phyloP scores from a whole-genome alignment of 1,140 invertebrate genomes.

The Bathynomus jamesi region DNA sequence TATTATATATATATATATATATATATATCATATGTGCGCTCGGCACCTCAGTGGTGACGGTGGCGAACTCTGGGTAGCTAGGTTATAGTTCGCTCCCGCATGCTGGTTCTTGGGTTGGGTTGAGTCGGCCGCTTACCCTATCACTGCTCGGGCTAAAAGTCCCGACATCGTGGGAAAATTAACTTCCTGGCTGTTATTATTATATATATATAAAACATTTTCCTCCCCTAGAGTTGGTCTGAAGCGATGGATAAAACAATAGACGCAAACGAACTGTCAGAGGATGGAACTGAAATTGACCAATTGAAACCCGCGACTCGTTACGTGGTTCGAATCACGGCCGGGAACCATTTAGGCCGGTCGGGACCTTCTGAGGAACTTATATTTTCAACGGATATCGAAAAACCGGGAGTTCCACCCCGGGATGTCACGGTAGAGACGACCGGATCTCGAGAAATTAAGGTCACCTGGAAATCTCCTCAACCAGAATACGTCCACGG shows the following conservation, averaged over 20 bases:
- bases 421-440: conserved; percentile 60
- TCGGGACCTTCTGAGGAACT: conserved; percentile 39
- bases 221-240: neutral
- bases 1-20: no score
- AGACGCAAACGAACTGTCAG: no score
- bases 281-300: no score
- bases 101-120: no score
- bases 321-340: conserved; percentile 31
- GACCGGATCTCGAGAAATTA: conserved; percentile 63
- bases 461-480: conserved; percentile 68
- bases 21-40: no score
- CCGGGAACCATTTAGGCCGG: conserved; percentile 40
- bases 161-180: no score
- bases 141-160: no score
- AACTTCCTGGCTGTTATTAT: no score
- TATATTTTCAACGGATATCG: conserved; percentile 25
- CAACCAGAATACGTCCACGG: conserved; percentile 59
- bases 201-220: neutral
- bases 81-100: no score
- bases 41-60: no score
- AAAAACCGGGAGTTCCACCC: conserved; percentile 62
- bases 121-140: no score
- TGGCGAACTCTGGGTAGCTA: no score
- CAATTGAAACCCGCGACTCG: conserved; percentile 27
- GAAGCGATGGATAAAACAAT: neutral